phyloP scores from a whole-genome alignment of 2,888 invertebrate species.

The Dusona sp. region DNA sequence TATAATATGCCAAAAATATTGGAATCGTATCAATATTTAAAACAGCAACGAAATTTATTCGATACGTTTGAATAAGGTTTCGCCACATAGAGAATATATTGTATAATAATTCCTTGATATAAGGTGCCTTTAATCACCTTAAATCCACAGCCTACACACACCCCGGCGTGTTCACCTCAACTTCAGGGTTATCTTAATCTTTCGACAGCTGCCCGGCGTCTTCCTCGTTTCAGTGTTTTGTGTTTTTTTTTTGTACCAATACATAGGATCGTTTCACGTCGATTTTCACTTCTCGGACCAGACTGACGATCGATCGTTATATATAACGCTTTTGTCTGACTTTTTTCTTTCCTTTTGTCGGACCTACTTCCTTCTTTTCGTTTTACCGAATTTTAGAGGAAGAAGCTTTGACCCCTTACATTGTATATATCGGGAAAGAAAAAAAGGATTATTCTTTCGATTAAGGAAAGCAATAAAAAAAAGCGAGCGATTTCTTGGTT shows the following conservation, averaged over 20 bases:
- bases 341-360: constrained; percentile 26
- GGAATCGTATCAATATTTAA: constrained; percentile 39
- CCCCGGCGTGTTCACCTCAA: constrained; percentile 80
- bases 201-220: constrained; percentile 84
- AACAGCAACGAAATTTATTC: constrained; percentile 75
- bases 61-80: constrained; percentile 76
- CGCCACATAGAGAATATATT: constrained; percentile 79
- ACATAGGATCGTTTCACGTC: constrained; percentile 58
- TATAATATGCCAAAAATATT: not conserved
- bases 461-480: not conserved
- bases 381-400: constrained; percentile 20
- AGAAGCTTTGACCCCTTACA: constrained; percentile 26
- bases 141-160: constrained; percentile 82
- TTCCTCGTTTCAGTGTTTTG: constrained; percentile 65
- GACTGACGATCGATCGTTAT: constrained; percentile 57
- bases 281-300: constrained; percentile 62
- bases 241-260: constrained; percentile 27
- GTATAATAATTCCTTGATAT: constrained; percentile 84
- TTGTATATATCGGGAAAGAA: constrained; percentile 9
- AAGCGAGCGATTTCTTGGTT: constrained; percentile 1
- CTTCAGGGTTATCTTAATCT: constrained; percentile 84
- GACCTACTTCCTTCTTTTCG: not conserved
- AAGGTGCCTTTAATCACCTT: constrained; percentile 84
- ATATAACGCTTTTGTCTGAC: constrained; percentile 36
- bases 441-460: not conserved